phyloP scores from a whole-genome alignment of 2,888 invertebrate species.

The Idaea straminata region DNA sequence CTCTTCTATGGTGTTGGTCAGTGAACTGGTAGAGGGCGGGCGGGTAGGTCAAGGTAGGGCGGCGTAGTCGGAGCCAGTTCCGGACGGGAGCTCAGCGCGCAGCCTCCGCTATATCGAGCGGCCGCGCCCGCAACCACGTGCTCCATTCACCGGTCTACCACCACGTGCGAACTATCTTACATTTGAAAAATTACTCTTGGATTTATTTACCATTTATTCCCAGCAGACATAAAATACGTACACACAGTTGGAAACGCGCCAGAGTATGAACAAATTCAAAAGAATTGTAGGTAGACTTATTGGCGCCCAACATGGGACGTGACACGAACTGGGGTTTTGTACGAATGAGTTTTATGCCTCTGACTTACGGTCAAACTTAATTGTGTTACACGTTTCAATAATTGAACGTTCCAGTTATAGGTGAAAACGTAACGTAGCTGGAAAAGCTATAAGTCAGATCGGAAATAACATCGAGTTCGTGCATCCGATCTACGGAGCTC shows the following conservation, averaged over 20 bases:
- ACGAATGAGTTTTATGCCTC: slow-evolving; percentile 5
- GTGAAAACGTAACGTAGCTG: background rate
- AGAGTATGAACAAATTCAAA: slow-evolving; percentile 14
- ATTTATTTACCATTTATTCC: slow-evolving; percentile 19
- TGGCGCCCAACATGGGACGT: slow-evolving; percentile 32
- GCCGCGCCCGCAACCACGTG: slow-evolving; percentile 65
- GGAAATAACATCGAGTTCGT: slow-evolving; percentile 37
- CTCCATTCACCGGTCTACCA: slow-evolving; percentile 55
- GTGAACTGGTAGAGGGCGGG: slow-evolving; percentile 34
- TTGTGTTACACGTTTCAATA: slow-evolving; percentile 14
- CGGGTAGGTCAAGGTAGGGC: slow-evolving; percentile 47
- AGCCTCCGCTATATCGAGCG: slow-evolving; percentile 70
- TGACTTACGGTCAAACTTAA: background rate
- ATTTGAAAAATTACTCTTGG: slow-evolving; percentile 29
- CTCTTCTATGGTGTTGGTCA: slow-evolving; percentile 32
- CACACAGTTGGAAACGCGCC: slow-evolving; percentile 20
- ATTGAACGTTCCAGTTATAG: background rate
- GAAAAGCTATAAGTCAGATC: slow-evolving; percentile 11
- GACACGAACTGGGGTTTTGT: background rate
- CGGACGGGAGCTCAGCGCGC: slow-evolving; percentile 59
- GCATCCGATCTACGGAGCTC: slow-evolving; percentile 31
- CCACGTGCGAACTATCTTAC: slow-evolving; percentile 44
- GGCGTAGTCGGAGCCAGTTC: slow-evolving; percentile 42
- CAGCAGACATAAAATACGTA: slow-evolving; percentile 16
- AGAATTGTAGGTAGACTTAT: slow-evolving; percentile 20